These are phyloP conservation scores for Sinotaia quadrata DNA, from an alignment of 2,888 invertebrate species.

Conservation along the genomic window DNA sequence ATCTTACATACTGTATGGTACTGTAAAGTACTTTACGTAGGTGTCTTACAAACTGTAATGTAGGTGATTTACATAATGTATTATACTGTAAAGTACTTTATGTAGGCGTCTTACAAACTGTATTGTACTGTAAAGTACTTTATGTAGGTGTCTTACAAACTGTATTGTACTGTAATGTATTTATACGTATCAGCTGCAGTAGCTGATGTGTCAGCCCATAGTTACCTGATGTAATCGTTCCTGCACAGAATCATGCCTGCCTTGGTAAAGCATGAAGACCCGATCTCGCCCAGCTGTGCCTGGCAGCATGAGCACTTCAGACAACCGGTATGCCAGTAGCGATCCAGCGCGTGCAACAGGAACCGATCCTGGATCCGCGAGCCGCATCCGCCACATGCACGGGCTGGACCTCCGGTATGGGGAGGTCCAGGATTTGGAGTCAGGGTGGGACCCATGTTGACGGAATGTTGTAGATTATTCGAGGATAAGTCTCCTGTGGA, in stretches of 20 bases:
- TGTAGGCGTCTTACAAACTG: too few relatives aligned
- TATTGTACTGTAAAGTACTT: too few relatives aligned
- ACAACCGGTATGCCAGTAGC: conserved; percentile 96
- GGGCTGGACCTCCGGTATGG: conserved; percentile 36
- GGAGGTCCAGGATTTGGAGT: neutral
- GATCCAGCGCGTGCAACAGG: conserved; percentile 91
- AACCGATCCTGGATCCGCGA: conserved; percentile 91
- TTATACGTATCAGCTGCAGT: too few relatives aligned
- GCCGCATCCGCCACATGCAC: conserved; percentile 89
- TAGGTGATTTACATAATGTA: too few relatives aligned
- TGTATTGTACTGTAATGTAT: too few relatives aligned
- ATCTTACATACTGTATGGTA: too few relatives aligned
- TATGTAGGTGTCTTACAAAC: too few relatives aligned
- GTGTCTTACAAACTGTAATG: too few relatives aligned
- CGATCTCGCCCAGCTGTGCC: conserved; percentile 90
- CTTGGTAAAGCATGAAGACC: conserved; percentile 92
- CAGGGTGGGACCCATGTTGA: conserved; percentile 22
- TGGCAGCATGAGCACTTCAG: conserved; percentile 94
- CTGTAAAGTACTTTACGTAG: too few relatives aligned
- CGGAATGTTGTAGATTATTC: neutral
- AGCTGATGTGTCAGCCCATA: too few relatives aligned
- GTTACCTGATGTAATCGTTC: conserved; percentile 94
- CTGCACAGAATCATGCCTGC: conserved; percentile 95
- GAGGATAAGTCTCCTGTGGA: conserved; percentile 16
- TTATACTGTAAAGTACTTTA: too few relatives aligned